Evolutionary conservation across 2,888 invertebrate genomes (phyloP).

Genomic region (Halocaridina rubra): DNA sequence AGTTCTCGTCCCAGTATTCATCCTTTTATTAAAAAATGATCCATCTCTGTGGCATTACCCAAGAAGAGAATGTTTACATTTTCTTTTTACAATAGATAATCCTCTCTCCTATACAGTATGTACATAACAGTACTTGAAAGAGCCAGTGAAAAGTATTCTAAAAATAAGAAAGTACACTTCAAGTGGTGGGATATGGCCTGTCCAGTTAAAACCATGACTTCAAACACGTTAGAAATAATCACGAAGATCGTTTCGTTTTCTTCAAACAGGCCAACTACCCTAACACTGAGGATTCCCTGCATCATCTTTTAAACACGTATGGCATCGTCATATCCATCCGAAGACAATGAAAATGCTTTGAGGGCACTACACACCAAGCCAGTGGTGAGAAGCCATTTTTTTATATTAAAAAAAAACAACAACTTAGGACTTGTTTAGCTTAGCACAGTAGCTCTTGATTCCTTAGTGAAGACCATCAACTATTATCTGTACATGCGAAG

Average conservation of each 20-base stretch:
- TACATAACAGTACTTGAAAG: slow-evolving; percentile 19
- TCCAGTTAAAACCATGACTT: background rate
- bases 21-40: no score
- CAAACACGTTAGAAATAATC: no score
- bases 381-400: background rate
- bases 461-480: no score
- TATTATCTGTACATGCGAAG: no score
- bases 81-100: slow-evolving; percentile 5
- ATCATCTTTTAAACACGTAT: background rate
- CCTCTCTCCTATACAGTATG: background rate
- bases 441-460: no score
- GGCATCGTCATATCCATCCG: background rate
- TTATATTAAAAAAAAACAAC: background rate
- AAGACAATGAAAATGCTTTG: background rate
- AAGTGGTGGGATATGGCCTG: background rate
- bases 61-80: no score
- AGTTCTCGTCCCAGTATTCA: no score
- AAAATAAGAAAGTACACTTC: slow-evolving; percentile 7
- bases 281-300: background rate
- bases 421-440: no score
- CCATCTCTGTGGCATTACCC: no score
- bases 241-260: no score
- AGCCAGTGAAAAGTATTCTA: background rate
- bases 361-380: background rate
- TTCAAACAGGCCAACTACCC: no score